A percentile compares a stretch with the other conserved stretches of the same genome.
Evolutionary conservation across 2,888 invertebrate species (phyloP).

Genomic region (Orthosia gothica): DNA sequence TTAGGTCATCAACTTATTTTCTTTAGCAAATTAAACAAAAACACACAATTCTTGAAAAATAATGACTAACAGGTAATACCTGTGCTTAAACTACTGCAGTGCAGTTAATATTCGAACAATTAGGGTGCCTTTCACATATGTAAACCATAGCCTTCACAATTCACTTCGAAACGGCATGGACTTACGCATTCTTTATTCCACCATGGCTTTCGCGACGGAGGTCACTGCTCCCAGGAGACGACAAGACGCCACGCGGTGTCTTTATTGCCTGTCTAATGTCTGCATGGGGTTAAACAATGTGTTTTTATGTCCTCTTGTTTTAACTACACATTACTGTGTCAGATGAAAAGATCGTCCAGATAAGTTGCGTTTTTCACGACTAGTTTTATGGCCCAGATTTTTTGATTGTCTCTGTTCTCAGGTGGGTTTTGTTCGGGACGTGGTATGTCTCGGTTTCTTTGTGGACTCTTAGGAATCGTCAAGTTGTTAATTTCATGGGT

Average conservation of each 20-base stretch:
- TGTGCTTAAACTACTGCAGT: slow-evolving; percentile 14
- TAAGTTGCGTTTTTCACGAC: slow-evolving; percentile 26
- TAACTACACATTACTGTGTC: slow-evolving; percentile 40
- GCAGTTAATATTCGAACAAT: slow-evolving; percentile 5
- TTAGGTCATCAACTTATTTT: slow-evolving; percentile 42
- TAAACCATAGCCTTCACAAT: slow-evolving; percentile 26
- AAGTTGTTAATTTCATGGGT: neutral
- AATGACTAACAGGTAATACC: neutral
- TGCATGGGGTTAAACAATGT: slow-evolving; percentile 65
- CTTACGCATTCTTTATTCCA: slow-evolving; percentile 65
- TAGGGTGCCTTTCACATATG: slow-evolving; percentile 22
- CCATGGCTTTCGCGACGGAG: slow-evolving; percentile 77
- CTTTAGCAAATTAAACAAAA: slow-evolving; percentile 25
- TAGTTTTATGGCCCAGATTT: slow-evolving; percentile 37
- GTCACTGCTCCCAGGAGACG: slow-evolving; percentile 83
- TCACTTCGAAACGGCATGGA: slow-evolving; percentile 42
- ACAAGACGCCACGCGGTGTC: slow-evolving; percentile 75
- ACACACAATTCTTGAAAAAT: slow-evolving; percentile 20
- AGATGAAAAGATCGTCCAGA: slow-evolving; percentile 46
- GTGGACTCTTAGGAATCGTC: slow-evolving; percentile 4
- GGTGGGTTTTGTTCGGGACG: neutral
- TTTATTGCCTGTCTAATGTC: slow-evolving; percentile 69
- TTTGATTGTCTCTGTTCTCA: slow-evolving; percentile 8
- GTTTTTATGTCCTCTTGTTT: slow-evolving; percentile 56
- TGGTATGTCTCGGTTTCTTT: neutral